Percentiles rank a stretch among this genome's conserved stretches.
Evolutionary conservation across 2,113 vertebrate genomes (phyloP).

Genomic region (Xiphophorus couchianus): DNA sequence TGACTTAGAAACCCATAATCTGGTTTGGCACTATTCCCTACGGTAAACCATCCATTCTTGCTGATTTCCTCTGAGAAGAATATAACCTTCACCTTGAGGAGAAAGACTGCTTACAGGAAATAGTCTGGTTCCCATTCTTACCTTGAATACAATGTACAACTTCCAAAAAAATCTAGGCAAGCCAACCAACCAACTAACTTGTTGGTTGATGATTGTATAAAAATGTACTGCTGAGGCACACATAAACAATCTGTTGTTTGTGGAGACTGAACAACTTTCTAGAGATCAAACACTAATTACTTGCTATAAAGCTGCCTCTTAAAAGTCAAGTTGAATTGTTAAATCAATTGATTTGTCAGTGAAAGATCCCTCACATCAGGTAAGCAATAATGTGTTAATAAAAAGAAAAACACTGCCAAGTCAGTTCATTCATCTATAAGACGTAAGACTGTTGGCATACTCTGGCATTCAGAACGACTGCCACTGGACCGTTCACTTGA

Average conservation of each 20-base stretch:
- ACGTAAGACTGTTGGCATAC: constrained; percentile 29
- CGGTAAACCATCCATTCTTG: constrained; percentile 40
- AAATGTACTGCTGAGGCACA: background rate
- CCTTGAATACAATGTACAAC: constrained; percentile 10
- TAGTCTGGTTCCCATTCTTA: constrained; percentile 17
- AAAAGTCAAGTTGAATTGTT: constrained; percentile 19
- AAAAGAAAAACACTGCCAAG: constrained; percentile 21
- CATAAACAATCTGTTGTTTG: background rate
- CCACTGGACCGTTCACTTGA: constrained; percentile 29
- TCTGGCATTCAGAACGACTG: constrained; percentile 25
- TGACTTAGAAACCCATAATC: constrained; percentile 41
- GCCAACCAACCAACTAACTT: background rate
- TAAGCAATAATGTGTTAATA: constrained; percentile 26
- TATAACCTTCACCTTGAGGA: constrained; percentile 61
- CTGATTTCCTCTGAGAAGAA: constrained; percentile 50
- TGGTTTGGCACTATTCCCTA: constrained; percentile 46
- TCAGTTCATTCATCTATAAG: constrained; percentile 35
- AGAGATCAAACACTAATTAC: constrained; percentile 31
- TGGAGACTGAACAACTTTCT: constrained; percentile 11
- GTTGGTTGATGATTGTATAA: background rate
- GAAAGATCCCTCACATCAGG: constrained; percentile 8
- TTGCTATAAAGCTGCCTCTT: constrained; percentile 26
- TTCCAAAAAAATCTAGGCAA: background rate
- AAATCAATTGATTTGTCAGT: constrained; percentile 35
- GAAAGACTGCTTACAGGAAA: constrained; percentile 20